Percentiles rank a stretch among this genome's conserved stretches.
phyloP scores from a whole-genome alignment of 1,140 invertebrate genomes.

The Halesus radiatus region DNA sequence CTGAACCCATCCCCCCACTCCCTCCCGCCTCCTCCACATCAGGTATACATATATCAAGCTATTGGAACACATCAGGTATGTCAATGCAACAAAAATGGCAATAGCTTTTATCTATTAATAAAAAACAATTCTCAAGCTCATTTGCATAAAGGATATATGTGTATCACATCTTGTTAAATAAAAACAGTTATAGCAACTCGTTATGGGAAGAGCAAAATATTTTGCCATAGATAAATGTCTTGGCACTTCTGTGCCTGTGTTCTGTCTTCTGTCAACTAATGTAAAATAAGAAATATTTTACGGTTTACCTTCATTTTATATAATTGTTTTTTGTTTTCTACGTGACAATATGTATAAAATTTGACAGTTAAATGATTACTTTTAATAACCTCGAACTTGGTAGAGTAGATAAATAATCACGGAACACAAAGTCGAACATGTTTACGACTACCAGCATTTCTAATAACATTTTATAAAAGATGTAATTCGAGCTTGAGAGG shows the following conservation, averaged over 20 bases:
- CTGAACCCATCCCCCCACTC: no score
- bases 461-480: constrained; percentile 47
- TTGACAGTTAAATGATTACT: neutral
- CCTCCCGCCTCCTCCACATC: no score
- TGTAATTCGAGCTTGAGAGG: constrained; percentile 48
- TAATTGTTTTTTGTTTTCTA: constrained; percentile 16
- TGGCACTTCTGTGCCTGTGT: constrained; percentile 28
- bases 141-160: no score
- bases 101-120: no score
- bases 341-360: constrained; percentile 8
- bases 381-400: neutral
- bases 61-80: no score
- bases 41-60: no score
- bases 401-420: constrained; percentile 1
- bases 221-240: neutral
- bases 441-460: constrained; percentile 37
- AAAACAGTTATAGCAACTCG: neutral
- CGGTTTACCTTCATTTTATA: constrained; percentile 30
- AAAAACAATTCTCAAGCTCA: no score
- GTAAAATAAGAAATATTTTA: constrained; percentile 32
- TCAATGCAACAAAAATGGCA: no score
- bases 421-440: constrained; percentile 37
- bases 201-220: neutral
- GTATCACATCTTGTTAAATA: no score
- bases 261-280: constrained; percentile 39